phyloP scores from a whole-genome alignment of 2,113 vertebrate genomes.

The Oncorhynchus keta region DNA sequence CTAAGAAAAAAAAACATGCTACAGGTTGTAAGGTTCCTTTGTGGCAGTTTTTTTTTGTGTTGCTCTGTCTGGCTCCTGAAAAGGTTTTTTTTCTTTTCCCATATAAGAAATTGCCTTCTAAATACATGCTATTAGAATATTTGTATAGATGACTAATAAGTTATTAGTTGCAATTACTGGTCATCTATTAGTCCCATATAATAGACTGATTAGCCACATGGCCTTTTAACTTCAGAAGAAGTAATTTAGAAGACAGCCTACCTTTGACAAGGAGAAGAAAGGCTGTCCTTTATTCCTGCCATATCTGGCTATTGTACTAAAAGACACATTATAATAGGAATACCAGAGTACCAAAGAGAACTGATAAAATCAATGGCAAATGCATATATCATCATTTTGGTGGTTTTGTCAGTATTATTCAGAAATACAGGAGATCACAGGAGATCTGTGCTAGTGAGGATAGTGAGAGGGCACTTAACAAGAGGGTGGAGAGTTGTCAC shows the following conservation, averaged over 20 bases:
- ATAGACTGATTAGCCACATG: constrained; percentile 76
- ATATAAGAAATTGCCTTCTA: constrained; percentile 78
- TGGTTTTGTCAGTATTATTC: constrained; percentile 58
- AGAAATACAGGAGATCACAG: constrained; percentile 68
- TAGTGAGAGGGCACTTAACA: constrained; percentile 68
- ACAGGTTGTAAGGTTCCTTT: constrained; percentile 80
- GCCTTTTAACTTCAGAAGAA: constrained; percentile 82
- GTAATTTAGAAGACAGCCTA: constrained; percentile 76
- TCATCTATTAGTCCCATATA: constrained; percentile 80
- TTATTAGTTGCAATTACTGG: constrained; percentile 86
- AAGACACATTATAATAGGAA: constrained; percentile 79
- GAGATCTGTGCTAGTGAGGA: constrained; percentile 62
- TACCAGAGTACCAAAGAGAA: constrained; percentile 69
- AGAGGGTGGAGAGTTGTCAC: constrained; percentile 46
- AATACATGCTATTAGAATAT: constrained; percentile 84
- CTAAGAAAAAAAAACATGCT: constrained; percentile 55
- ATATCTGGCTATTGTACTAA: constrained; percentile 77
- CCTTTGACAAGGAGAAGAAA: constrained; percentile 76
- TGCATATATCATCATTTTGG: constrained; percentile 59
- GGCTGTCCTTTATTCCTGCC: constrained; percentile 72
- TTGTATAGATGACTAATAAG: constrained; percentile 81
- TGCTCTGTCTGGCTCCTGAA: constrained; percentile 72
- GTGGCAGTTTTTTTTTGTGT: constrained; percentile 71
- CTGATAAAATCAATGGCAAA: constrained; percentile 71
- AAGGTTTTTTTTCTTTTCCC: constrained; percentile 64